These are phyloP conservation scores for Pithys albifrons DNA, from an alignment of 2,113 vertebrate species.

Conservation along the genomic window DNA sequence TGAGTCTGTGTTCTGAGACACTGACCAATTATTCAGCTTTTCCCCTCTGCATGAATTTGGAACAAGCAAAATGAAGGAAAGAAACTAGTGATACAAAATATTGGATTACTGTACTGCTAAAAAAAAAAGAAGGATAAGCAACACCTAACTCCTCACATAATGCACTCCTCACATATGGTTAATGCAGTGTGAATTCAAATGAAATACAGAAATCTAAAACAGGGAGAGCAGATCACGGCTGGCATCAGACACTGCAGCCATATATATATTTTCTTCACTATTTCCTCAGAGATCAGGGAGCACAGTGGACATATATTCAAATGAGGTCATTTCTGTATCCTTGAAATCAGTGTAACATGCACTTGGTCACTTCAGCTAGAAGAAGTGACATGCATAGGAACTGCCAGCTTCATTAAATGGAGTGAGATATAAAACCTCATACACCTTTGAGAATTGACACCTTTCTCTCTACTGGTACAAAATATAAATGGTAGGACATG, in stretches of 20 bases:
- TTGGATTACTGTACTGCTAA: background rate
- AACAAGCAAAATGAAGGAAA: background rate
- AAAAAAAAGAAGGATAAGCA: background rate
- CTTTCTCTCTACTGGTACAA: background rate
- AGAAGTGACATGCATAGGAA: background rate
- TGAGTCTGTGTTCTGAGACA: background rate
- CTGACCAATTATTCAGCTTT: background rate
- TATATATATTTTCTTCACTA: conserved; percentile 14
- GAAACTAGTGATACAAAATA: background rate
- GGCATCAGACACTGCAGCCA: background rate
- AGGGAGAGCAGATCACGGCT: background rate
- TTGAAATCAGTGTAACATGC: background rate
- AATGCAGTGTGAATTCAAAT: conserved; percentile 34
- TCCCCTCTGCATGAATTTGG: background rate
- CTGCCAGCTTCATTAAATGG: background rate
- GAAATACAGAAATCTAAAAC: conserved; percentile 11
- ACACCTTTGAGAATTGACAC: background rate
- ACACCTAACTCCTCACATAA: conserved; percentile 13
- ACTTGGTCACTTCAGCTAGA: background rate
- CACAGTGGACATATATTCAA: background rate
- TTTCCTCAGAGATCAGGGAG: background rate
- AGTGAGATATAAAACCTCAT: background rate
- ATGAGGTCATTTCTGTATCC: background rate
- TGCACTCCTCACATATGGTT: background rate
- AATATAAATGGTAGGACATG: background rate